Evolutionary conservation across 2,113 vertebrate genomes (phyloP).

Genomic region (Coryphaenoides rupestris): DNA sequence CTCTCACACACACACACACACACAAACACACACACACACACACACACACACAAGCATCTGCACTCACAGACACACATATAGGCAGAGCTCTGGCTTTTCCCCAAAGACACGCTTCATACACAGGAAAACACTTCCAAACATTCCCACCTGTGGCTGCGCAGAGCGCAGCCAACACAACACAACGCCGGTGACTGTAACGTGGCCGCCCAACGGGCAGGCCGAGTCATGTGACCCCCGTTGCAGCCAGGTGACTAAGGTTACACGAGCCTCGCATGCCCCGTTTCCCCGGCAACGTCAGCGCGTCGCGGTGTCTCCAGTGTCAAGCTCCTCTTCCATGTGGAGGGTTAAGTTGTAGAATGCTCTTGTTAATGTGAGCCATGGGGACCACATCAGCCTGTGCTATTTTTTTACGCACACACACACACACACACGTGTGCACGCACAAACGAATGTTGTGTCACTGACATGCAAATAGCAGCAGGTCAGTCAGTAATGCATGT

Average conservation of each 20-base stretch:
- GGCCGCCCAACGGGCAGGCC: no score
- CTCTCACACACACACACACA: constrained; percentile 37
- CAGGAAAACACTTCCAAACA: constrained; percentile 21
- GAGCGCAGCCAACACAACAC: no score
- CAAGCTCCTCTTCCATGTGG: constrained; percentile 46
- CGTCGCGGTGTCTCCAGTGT: constrained; percentile 64
- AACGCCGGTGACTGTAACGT: no score
- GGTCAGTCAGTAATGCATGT: background rate
- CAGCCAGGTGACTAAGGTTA: constrained; percentile 45
- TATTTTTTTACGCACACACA: constrained; percentile 29
- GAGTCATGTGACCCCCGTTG: constrained; percentile 20
- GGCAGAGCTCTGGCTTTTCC: constrained; percentile 25
- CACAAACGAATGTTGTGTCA: constrained; percentile 34
- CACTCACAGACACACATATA: background rate
- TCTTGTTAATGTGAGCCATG: constrained; percentile 55
- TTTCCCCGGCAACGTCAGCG: constrained; percentile 67
- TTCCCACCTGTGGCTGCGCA: background rate
- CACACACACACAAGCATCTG: constrained; percentile 15
- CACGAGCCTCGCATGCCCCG: constrained; percentile 33
- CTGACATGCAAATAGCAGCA: constrained; percentile 1
- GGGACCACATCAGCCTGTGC: constrained; percentile 12
- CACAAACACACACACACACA: background rate
- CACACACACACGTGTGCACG: no score
- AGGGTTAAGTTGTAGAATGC: constrained; percentile 39
- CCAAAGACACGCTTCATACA: constrained; percentile 24